Evolutionary conservation across 2,888 invertebrate genomes (phyloP), one percentile per base, ranked within the genome.

Genomic region (Ectobius pallidus): DNA sequence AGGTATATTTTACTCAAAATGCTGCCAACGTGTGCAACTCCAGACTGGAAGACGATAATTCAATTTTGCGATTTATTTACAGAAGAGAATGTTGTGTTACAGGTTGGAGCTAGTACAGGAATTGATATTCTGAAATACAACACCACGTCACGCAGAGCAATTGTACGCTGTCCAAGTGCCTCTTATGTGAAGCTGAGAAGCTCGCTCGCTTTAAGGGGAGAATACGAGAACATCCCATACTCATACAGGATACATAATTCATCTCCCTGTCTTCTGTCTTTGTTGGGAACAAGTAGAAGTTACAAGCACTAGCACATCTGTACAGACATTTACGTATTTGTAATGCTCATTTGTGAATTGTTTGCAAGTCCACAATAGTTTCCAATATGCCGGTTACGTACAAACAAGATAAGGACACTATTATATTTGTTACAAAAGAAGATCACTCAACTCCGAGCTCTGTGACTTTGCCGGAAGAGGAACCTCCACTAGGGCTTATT

Each of bases 401-500:
- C 42, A 81, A 83, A 70, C 83, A 85, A 80, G 91, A 92, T 11
- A 94, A 95, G 84, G 95, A 96, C 82, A 87, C 89, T 75, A 90
- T 97, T 52, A 90, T 96, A 76, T 92, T 96, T 82, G 93, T 92
- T 9, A 87, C 93, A 0, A 90, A 90, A 79, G 93, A 92, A 80
- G 93, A 94, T 81, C 91, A 95, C 80, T 84, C 89, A 1, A 82
- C 84, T 34, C 94, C 95, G 0, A 91, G 93, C 80, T 88, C 85
- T 70, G 87, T 94, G 49, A 81, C 83, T 72, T 83, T 94, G 76
- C 92, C 94, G 0, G 89, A 89, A 78, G 88, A 91, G 0, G 92
- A 91, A 78, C 90, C 91, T 1, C 88, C 91, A 72, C 91, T 92
- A 58, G 96, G 97, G 11, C 85, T 97, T 16, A 90, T 97, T 77